Evolutionary conservation across 2,113 vertebrate species (phyloP), one percentile per base, ranked within the genome.

Genomic region (Psophia crepitans): DNA sequence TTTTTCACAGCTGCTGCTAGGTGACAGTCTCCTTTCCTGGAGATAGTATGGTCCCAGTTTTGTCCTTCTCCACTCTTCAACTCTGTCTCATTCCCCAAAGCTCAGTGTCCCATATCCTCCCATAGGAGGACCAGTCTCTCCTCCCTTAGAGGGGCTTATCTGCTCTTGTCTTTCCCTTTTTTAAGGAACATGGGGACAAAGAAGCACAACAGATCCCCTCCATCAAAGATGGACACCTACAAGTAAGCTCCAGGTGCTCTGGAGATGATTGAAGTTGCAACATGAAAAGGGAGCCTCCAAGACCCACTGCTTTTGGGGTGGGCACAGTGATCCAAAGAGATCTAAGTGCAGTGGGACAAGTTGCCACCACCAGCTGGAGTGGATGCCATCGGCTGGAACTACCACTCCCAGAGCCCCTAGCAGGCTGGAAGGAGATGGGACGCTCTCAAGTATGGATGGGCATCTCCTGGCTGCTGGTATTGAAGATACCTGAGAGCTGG

Each of bases 381-480:
- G n/a, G 37, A 15, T 66, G 41, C 33, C 35, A 41, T 22, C 23
- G 3, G 35, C 32, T 51, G 33, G 46, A 77, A 17, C 27, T 22
- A 30, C 13, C 26, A 6, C 4, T 21, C 16, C 46, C 35, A 77
- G 39, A 77, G 64, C 6, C 26, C 20, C 14, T 28, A 43, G n/a
- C 19, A 85, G 20, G 8, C 27, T 48, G 22, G 8, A 43, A 39
- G 21, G 24, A 64, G 21, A 18, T n/a, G 20, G 4, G 37, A 41
- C 4, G 76, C 27, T 57, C 41, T 58, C 0, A 3, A 32, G 11
- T 10, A 11, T 7, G 32, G 58, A 61, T 14, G 10, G 9, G 4
- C 65, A 71, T 63, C 41, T 85, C 39, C 57, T 1, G 2, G 37
- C 14, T 51, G 86, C 35, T 0, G 4, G 43, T 4, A 49, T 35